These are phyloP conservation scores for Ammospiza maritima DNA, from an alignment of 2,797 vertebrate species.

Conservation along the genomic window DNA sequence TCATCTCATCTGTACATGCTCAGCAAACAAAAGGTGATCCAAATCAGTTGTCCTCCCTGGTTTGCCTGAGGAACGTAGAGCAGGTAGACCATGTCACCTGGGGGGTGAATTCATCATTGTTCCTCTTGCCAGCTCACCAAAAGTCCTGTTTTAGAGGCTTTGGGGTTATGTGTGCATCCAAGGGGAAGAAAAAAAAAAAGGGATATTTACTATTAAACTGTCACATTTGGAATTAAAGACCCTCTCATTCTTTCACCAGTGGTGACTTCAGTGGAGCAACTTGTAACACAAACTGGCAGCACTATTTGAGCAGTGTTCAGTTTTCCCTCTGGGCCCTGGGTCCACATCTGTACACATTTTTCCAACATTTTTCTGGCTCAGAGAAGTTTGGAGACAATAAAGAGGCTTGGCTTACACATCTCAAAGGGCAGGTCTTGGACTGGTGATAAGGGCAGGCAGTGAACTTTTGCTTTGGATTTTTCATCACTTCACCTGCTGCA, in stretches of 20 bases:
- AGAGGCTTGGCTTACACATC: background rate
- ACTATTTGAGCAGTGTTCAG: background rate
- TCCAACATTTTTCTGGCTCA: background rate
- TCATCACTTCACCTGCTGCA: background rate
- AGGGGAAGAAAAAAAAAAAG: background rate
- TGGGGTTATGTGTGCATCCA: background rate
- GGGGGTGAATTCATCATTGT: background rate
- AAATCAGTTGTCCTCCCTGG: background rate
- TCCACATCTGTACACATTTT: background rate
- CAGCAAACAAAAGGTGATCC: conserved; percentile 58
- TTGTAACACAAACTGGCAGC: background rate
- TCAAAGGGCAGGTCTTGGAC: background rate
- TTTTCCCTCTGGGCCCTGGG: background rate
- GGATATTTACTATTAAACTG: background rate
- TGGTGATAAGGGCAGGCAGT: background rate
- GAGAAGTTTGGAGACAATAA: background rate
- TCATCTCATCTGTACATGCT: conserved; percentile 1
- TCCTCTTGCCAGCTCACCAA: background rate
- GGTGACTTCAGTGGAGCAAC: background rate
- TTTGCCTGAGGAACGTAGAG: background rate
- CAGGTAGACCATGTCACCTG: background rate
- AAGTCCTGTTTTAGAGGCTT: background rate
- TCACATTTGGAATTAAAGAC: background rate
- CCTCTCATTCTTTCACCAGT: background rate
- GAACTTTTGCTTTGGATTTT: background rate